Base-by-base conservation (phyloP, 1,140 invertebrate species). In the Nixonia krombeini region DNA sequence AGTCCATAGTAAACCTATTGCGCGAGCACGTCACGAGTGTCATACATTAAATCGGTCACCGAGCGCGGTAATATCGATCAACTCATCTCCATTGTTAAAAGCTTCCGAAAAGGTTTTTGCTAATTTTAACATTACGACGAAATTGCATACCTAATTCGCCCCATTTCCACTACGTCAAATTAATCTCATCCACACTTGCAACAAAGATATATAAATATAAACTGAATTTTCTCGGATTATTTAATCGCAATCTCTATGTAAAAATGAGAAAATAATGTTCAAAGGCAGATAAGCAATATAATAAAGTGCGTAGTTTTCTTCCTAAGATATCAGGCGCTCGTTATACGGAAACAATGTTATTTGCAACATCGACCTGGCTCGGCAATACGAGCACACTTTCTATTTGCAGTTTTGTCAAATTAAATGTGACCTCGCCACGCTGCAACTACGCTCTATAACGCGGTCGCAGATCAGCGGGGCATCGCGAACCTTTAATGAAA, bases 401-500 rank as follows among this genome's bases (percentile, higher is more conserved):
- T 53, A 47, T 53, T 57, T 57, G 25, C 28, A 63, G 46, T 17
- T 15, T 8, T 26, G 42, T 37, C 38, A 31, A 63, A 55, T 63
- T 55, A 55, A 63, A 56, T 50, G 17, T 45, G 51, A 63, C 59
- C 51, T 50, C 38, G 45, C 21, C 21, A 21, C 21, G 21, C n/a
- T 62, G 44, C 18, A 44, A 28, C 9, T 7, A 37, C 46, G 45
- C 41, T 53, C 50, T 15, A 37, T 50, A 40, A 49, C 18, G 42
- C 42, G 52, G 10, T 29, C 33, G 38, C 38, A 18, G 31, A 64
- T 55, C 52, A 51, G 40, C 59, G 40, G 46, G 29, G 12, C 52
- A 40, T 51, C 31, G 57, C 49, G 26, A 3, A 52, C 45, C 58
- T 56, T 74, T 70, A 75, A 76, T 73, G 71, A 72, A 75, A 73